Evolutionary conservation across 1,140 invertebrate genomes (phyloP), one percentile per base, ranked within the genome.

Genomic region (Forficula auricularia): DNA sequence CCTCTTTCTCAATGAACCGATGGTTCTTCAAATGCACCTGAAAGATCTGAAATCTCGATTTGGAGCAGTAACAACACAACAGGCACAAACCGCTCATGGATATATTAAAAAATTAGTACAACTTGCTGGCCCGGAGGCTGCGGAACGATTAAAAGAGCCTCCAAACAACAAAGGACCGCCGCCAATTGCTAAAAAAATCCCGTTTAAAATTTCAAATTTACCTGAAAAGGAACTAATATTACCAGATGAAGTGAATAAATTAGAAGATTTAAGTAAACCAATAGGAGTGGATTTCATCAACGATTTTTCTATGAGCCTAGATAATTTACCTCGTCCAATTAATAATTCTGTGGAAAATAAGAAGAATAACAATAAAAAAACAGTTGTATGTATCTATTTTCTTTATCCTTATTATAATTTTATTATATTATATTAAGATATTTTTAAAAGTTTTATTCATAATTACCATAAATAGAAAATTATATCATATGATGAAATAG

Each of bases 1-100:
- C 44, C 57, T 78, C 47, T 76, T 81, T 44, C 59, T 75, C 8
- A 59, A 70, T 46, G 64, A 73, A 33, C 65, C 67, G 43, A 59
- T 67, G 44, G 66, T 79, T 4, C 66, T 68, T 42, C 58, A 68
- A 3, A 67, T 66, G 42, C 66, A 68, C 56, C 51, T 63, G 14
- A 57, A 60, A 22, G 51, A 66, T 50, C 60, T 73, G 33, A 66
- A 65, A 39, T 67, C 66, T 52, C 70, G 63, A 46, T 69, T 72
- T 58, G 72, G 70, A 2, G 57, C 57, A 46, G 57, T 71, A 19
- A 58, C 60, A 4, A 54, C 55, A 15, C 48, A 61, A 4, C 60
- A 55, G 15, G 63, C 64, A 13, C 61, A 67, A 50, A 63, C 68
- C 51, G 66, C 76, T 39, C 66, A 66, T 60, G 52, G 63, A 51